These are phyloP conservation scores for Epinephelus malabaricus DNA, from an alignment of 2,797 vertebrate species.

Conservation along the genomic window DNA sequence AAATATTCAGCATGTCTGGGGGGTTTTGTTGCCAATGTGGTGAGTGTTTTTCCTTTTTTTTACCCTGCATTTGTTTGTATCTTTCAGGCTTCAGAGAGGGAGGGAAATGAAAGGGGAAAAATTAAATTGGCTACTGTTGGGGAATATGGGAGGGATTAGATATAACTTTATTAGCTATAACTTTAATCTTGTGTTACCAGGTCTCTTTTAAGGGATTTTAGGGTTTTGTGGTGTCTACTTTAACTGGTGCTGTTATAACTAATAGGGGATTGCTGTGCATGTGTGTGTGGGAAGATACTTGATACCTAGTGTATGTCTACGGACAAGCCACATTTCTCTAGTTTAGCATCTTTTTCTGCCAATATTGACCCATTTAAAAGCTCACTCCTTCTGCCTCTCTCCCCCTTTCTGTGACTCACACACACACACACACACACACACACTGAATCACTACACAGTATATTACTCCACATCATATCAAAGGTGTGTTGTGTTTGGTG, in stretches of 20 bases:
- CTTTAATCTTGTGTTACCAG: constrained; percentile 42
- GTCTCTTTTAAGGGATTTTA: constrained; percentile 25
- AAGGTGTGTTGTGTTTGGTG: constrained; percentile 63
- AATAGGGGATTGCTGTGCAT: neutral
- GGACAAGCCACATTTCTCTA: neutral
- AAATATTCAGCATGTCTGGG: constrained; percentile 57
- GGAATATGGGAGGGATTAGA: constrained; percentile 40
- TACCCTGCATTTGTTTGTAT: constrained; percentile 44
- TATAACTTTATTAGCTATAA: constrained; percentile 48
- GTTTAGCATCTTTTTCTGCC: constrained; percentile 4
- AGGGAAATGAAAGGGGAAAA: constrained; percentile 26
- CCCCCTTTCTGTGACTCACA: constrained; percentile 7
- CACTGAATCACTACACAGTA: constrained; percentile 5
- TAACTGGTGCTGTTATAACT: constrained; percentile 13
- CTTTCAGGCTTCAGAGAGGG: constrained; percentile 33
- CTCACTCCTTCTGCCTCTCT: neutral
- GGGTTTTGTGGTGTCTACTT: neutral
- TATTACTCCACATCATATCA: constrained; percentile 26
- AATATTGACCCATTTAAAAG: constrained; percentile 7
- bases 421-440: constrained; percentile 15
- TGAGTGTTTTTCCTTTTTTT: constrained; percentile 6
- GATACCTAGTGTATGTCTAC: neutral
- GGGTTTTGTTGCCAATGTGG: constrained; percentile 8
- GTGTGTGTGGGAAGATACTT: neutral
- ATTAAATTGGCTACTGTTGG: constrained; percentile 33